Percentiles rank a stretch among this genome's conserved stretches.
These are phyloP conservation scores for Kryptopterus vitreolus DNA, from an alignment of 2,797 vertebrate species.

Conservation along the genomic window DNA sequence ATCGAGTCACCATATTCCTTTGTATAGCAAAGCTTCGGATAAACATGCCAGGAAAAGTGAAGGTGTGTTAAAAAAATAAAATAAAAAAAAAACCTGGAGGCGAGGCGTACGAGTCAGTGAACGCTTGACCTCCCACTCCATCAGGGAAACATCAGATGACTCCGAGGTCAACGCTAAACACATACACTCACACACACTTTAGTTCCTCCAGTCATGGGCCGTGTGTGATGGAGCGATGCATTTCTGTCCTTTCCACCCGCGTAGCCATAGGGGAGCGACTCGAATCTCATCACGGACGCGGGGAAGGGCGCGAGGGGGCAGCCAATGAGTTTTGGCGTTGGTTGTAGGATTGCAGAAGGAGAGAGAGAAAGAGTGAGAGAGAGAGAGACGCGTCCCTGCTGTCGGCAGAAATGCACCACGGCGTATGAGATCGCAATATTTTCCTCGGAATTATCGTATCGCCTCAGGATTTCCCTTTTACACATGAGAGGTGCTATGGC, in stretches of 20 bases:
- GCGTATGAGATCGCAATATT: neutral
- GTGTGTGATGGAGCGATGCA: conserved; percentile 5
- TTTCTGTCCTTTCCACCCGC: conserved; percentile 19
- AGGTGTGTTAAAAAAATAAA: neutral
- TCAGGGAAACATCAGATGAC: neutral
- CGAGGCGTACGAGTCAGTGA: neutral
- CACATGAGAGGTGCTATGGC: neutral
- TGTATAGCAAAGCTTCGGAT: neutral
- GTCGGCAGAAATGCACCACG: neutral
- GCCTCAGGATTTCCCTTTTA: neutral
- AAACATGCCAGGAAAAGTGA: neutral
- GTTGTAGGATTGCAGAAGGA: neutral
- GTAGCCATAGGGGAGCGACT: neutral
- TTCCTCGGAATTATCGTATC: neutral
- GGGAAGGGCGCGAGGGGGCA: neutral
- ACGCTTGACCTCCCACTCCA: conserved; percentile 21
- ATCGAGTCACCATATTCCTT: neutral
- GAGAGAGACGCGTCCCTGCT: neutral
- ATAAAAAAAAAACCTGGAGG: neutral
- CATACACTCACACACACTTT: conserved; percentile 15
- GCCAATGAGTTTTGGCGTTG: neutral
- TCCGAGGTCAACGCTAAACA: conserved; percentile 9
- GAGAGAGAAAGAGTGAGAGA: neutral
- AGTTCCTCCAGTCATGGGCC: conserved; percentile 5
- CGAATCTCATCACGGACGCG: conserved; percentile 7